Percentiles rank a stretch among this genome's conserved stretches.
Evolutionary conservation across 2,888 invertebrate genomes (phyloP).

Genomic region (Eulithis prunata): DNA sequence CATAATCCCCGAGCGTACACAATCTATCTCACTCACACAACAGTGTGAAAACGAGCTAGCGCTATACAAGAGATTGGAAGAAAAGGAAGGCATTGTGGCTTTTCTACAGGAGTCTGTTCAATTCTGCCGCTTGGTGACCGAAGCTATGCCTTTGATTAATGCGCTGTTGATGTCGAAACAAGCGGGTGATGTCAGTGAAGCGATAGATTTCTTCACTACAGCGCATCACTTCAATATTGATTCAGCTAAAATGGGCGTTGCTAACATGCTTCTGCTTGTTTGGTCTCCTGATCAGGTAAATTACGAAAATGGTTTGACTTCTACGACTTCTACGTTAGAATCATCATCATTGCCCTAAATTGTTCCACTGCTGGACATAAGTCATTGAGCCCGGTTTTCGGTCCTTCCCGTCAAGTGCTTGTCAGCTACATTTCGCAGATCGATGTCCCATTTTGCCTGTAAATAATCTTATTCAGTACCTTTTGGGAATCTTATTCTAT

Average conservation of each 20-base stretch:
- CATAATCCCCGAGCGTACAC: slow-evolving; percentile 65
- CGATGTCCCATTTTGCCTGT: too few relatives aligned
- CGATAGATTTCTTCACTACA: slow-evolving; percentile 94
- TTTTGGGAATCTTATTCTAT: too few relatives aligned
- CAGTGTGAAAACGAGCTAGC: slow-evolving; percentile 76
- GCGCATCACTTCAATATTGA: slow-evolving; percentile 92
- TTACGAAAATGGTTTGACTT: not conserved
- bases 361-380: too few relatives aligned
- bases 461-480: too few relatives aligned
- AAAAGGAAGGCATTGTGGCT: slow-evolving; percentile 86
- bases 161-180: slow-evolving; percentile 89
- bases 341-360: too few relatives aligned
- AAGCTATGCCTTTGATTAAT: slow-evolving; percentile 85
- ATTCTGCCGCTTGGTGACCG: slow-evolving; percentile 76
- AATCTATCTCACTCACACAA: slow-evolving; percentile 63
- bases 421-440: too few relatives aligned
- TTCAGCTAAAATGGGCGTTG: slow-evolving; percentile 88
- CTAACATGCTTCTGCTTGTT: slow-evolving; percentile 90
- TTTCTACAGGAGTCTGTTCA: slow-evolving; percentile 88
- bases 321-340: too few relatives aligned
- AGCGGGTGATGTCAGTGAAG: slow-evolving; percentile 93
- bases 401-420: too few relatives aligned
- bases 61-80: slow-evolving; percentile 81
- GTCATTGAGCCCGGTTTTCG: too few relatives aligned
- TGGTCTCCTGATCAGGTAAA: slow-evolving; percentile 90